Base-by-base conservation (phyloP, 2,888 invertebrate species). In the Biston betularia region DNA sequence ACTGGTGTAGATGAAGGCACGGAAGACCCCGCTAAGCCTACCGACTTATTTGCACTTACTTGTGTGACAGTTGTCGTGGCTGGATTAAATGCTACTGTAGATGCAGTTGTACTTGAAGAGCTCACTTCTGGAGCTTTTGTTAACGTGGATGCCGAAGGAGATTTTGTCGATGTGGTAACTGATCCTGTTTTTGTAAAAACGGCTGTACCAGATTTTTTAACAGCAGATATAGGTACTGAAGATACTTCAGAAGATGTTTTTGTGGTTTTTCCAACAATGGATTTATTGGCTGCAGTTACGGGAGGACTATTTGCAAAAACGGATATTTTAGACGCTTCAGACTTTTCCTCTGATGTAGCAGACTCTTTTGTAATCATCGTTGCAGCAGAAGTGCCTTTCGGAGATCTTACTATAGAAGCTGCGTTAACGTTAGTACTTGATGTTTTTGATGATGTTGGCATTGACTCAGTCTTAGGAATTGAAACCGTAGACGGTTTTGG, bases 41-140 rank as follows among this genome's bases (percentile, higher is more conserved):
- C 42, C 5, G 63, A 24, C 49, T 69, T 70, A 59, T 45, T 69
- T 58, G 59, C 55, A 49, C 53, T 67, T 45, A 56, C 74, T 70
- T 74, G 65, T 63, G 56, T 73, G 63, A 57, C 55, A 65, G 69
- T 65, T 53, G 60, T 52, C 59, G 64, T 60, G 59, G 12, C 69
- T 70, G 64, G 67, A 50, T 63, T 68, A 55, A 54, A 53, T 33
- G 71, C 10, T 42, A 49, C 52, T 68, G 48, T n/a, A 12, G 70
- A 46, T 8, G 68, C 24, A 24, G 56, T 63, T 42, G 35, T 38
- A 40, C 64, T 49, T 45, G 59, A 49, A 46, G 69, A 68, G 69
- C 56, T 62, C 55, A 69, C 72, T 68, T 68, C 63, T 34, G 52
- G 72, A 35, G 66, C 61, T 38, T 58, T 66, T 49, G 49, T 56